A percentile compares a stretch with the other conserved stretches of the same genome.
Evolutionary conservation across 1,140 invertebrate genomes (phyloP).

Genomic region (Phortica variegata): DNA sequence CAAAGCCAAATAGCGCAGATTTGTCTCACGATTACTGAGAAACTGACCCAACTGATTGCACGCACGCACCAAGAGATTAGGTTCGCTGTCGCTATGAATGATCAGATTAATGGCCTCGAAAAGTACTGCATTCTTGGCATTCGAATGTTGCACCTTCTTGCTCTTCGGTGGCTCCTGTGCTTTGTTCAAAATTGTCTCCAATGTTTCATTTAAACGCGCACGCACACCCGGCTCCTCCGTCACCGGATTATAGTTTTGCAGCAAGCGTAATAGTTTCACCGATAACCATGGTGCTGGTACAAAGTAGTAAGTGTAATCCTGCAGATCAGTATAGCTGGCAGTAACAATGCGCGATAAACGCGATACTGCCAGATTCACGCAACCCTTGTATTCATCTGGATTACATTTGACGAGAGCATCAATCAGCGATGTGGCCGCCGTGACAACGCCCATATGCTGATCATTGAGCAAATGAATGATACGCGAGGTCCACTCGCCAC

Average conservation of each 20-base stretch:
- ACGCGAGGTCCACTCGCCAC: slow-evolving; percentile 97
- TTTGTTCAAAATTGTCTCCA: slow-evolving; percentile 99
- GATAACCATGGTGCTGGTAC: slow-evolving; percentile 99
- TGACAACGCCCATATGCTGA: slow-evolving; percentile 98
- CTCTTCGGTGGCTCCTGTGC: slow-evolving; percentile 99
- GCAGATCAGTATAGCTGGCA: slow-evolving; percentile 95
- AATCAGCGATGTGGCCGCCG: slow-evolving; percentile 96
- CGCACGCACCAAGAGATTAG: slow-evolving; percentile 93
- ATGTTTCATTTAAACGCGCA: slow-evolving; percentile 93
- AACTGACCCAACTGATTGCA: slow-evolving; percentile 99
- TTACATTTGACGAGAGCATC: slow-evolving; percentile 98
- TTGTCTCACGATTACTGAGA: slow-evolving; percentile 97
- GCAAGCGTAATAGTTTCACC: slow-evolving; percentile 91
- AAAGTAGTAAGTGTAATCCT: slow-evolving; percentile 99
- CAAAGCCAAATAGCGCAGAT: slow-evolving; percentile 94
- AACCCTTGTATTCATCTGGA: slow-evolving; percentile 99
- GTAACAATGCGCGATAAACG: slow-evolving; percentile 96
- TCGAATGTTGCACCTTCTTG: slow-evolving; percentile 99
- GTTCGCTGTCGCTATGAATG: slow-evolving; percentile 98
- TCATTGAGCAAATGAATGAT: slow-evolving; percentile 99
- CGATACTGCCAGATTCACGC: slow-evolving; percentile 96
- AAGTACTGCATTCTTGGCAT: slow-evolving; percentile 99
- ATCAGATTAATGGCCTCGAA: slow-evolving; percentile 99
- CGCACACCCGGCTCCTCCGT: slow-evolving; percentile 93
- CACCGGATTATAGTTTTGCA: slow-evolving; percentile 98